Base-by-base conservation (phyloP, 2,113 vertebrate genomes). In the Coturnix japonica region DNA sequence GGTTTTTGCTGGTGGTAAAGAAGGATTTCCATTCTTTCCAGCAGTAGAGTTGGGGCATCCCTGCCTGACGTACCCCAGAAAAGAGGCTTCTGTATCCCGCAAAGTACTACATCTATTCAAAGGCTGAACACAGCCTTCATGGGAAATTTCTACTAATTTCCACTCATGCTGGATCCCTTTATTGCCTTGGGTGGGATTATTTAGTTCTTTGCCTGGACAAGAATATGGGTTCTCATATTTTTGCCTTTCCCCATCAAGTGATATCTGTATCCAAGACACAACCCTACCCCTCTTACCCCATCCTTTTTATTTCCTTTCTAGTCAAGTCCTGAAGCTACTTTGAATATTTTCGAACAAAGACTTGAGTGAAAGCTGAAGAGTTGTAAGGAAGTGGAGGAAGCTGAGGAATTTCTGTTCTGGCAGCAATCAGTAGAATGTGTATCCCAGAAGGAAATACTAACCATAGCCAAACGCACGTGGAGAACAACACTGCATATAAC, bases 381-480 rank as follows among this genome's bases (percentile, higher is more conserved):
- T 1, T 61, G 41, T 30, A 44, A 20, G 47, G 39, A 76, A 9
- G 0, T 11, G 17, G 15, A 20, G 15, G 7, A 90, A 90, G 26
- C 17, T 31, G 26, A 11, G 49, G 46, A 65, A 35, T 19, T 94
- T 54, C 22, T 91, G 28, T 60, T 74, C 43, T 60, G 1, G 1
- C 22, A 75, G 26, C 18, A 30, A 35, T 46, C 35, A 56, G 9
- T 22, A 23, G 4, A 37, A 41, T 0, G 1, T 78, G 4, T 22
- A 18, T 33, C 30, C 43, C 67, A 63, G 70, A 66, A 87, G 31
- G 67, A 90, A 91, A 60, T 0, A 1, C 10, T 43, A 21, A 14
- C 10, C 41, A 69, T 3, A 0, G 0, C 11, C 15, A 39, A 73
- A 65, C 12, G 7, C 43, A 43, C 1, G 13, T 82, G 13, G 43